Conservation (phyloP, 2,113 vertebrate genomes). For the Phasianus colchicus region DNA sequence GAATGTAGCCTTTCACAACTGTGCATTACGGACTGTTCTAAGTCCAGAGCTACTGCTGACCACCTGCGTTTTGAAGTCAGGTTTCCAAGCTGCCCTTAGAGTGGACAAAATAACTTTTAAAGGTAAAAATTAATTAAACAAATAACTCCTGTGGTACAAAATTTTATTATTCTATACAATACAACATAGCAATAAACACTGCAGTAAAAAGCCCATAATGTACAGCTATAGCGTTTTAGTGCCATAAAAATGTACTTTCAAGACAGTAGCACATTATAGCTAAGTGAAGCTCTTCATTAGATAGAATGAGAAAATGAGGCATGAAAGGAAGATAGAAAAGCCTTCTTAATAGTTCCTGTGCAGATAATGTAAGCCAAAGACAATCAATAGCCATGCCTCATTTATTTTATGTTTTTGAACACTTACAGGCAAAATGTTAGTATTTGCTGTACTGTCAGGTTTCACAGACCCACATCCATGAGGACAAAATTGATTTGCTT, state of each 20-base stretch:
- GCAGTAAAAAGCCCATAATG: conserved; percentile 67
- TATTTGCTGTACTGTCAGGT: conserved; percentile 66
- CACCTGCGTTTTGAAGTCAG: background rate
- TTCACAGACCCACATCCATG: conserved; percentile 65
- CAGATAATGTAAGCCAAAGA: conserved; percentile 74
- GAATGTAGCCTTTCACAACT: background rate
- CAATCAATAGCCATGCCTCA: conserved; percentile 79
- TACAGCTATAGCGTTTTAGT: conserved; percentile 66
- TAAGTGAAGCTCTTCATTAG: conserved; percentile 81
- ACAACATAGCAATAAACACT: conserved; percentile 60
- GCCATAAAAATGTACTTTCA: conserved; percentile 72
- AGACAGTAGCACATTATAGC: conserved; percentile 68
- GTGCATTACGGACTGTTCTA: background rate
- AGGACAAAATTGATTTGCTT: conserved; percentile 74
- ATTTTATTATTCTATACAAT: conserved; percentile 49
- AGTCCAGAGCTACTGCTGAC: background rate
- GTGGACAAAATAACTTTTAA: conserved; percentile 34
- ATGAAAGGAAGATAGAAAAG: conserved; percentile 78
- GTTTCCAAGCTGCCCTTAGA: background rate
- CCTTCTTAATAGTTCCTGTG: conserved; percentile 76
- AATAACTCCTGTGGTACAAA: background rate
- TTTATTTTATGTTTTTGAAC: conserved; percentile 79
- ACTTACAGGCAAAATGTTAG: conserved; percentile 76
- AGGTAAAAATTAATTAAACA: conserved; percentile 70
- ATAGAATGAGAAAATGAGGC: conserved; percentile 79